phyloP scores from a whole-genome alignment of 1,140 invertebrate genomes.

The Drosophila willistoni region DNA sequence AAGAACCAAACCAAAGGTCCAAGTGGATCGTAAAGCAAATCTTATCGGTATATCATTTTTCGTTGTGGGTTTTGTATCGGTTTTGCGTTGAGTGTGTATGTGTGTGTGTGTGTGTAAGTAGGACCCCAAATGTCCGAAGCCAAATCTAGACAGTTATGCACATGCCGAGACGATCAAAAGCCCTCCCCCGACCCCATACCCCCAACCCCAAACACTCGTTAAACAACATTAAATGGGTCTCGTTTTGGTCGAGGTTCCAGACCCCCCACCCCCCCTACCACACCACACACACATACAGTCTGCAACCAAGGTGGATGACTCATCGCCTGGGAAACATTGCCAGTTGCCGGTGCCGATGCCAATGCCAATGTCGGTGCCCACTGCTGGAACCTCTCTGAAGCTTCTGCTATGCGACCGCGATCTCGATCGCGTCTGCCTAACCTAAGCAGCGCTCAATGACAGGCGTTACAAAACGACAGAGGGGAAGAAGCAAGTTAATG shows the following conservation, averaged over 20 bases:
- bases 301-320: constrained; percentile 31
- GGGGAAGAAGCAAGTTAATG: constrained; percentile 61
- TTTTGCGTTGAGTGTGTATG: constrained; percentile 58
- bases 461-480: constrained; percentile 70
- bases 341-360: not conserved
- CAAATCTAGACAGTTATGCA: constrained; percentile 65
- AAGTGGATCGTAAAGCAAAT: constrained; percentile 65
- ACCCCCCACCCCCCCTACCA: not conserved
- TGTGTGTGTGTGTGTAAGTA: constrained; percentile 13
- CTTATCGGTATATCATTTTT: constrained; percentile 72
- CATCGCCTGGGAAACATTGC: constrained; percentile 32
- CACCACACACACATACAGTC: not conserved
- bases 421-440: constrained; percentile 68
- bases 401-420: constrained; percentile 53
- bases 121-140: constrained; percentile 45
- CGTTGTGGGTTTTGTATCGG: constrained; percentile 52
- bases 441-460: constrained; percentile 77
- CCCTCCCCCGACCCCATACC: constrained; percentile 32
- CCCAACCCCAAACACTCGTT: constrained; percentile 67
- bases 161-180: constrained; percentile 53
- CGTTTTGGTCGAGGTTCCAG: constrained; percentile 36
- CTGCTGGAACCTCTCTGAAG: constrained; percentile 37
- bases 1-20: constrained; percentile 36
- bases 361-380: constrained; percentile 13
- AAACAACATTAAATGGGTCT: constrained; percentile 81